Evolutionary conservation across 2,113 vertebrate genomes (phyloP).

Genomic region (Callionymus lyra): DNA sequence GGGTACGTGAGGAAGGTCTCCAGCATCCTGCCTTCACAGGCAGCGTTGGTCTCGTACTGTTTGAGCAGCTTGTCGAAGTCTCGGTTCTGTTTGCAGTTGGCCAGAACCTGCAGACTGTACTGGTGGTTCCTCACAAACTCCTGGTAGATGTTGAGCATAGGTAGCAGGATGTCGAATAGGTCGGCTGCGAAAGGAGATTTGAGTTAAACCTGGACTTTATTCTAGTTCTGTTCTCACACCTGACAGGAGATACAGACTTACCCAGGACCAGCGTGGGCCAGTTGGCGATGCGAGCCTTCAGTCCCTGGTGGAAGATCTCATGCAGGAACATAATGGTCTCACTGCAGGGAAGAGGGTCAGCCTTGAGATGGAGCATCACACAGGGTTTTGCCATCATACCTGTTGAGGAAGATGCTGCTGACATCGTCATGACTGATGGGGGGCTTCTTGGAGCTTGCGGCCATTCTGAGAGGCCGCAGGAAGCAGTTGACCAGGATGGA

Average conservation of each 20-base stretch:
- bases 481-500: constrained; percentile 92
- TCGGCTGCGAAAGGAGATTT: constrained; percentile 66
- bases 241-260: constrained; percentile 50
- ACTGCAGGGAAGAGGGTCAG: constrained; percentile 48
- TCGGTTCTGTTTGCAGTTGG: constrained; percentile 92
- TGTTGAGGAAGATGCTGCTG: constrained; percentile 96
- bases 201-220: not conserved
- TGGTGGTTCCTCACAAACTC: constrained; percentile 95
- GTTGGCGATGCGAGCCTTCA: constrained; percentile 91
- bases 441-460: constrained; percentile 94
- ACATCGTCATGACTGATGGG: constrained; percentile 91
- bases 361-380: not conserved
- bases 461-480: constrained; percentile 89
- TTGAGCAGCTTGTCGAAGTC: constrained; percentile 95
- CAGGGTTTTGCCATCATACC: constrained; percentile 55
- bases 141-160: constrained; percentile 97
- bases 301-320: constrained; percentile 97
- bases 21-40: constrained; percentile 86
- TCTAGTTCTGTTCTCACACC: too few relatives aligned
- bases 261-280: constrained; percentile 95
- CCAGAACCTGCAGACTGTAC: constrained; percentile 89
- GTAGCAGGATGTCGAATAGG: constrained; percentile 90
- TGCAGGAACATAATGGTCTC: constrained; percentile 99
- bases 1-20: constrained; percentile 95
- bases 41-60: constrained; percentile 88